phyloP scores from a whole-genome alignment of 2,113 vertebrate species.

The Lophius piscatorius region DNA sequence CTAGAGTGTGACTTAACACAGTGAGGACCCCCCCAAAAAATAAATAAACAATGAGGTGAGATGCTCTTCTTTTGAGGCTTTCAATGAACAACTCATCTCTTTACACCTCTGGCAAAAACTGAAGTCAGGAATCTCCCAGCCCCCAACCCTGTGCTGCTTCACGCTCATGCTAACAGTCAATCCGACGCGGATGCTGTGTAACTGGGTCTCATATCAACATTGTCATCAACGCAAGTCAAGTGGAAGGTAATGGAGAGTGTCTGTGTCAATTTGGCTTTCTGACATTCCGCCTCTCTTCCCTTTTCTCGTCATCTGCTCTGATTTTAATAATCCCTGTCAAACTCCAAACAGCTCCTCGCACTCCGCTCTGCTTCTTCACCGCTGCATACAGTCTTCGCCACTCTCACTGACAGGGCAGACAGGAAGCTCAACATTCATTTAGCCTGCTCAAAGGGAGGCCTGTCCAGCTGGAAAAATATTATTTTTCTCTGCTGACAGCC shows the following conservation, averaged over 20 bases:
- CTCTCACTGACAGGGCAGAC: constrained; percentile 92
- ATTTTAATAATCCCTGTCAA: constrained; percentile 99
- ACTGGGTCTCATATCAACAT: constrained; percentile 76
- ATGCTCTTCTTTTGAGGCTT: constrained; percentile 67
- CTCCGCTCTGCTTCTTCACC: constrained; percentile 59
- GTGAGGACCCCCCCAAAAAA: constrained; percentile 47
- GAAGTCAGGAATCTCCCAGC: constrained; percentile 33
- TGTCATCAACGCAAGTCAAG: constrained; percentile 91
- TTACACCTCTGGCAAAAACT: constrained; percentile 53
- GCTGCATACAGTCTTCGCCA: constrained; percentile 63
- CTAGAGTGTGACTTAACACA: constrained; percentile 58
- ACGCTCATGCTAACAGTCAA: constrained; percentile 83
- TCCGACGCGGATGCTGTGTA: constrained; percentile 68
- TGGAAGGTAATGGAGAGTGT: constrained; percentile 96
- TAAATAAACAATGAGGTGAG: constrained; percentile 68
- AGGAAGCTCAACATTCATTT: constrained; percentile 99
- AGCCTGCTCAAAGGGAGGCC: constrained; percentile 91
- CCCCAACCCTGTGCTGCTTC: constrained; percentile 78
- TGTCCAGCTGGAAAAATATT: constrained; percentile 99
- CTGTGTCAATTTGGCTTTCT: constrained; percentile 97
- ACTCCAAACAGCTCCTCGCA: constrained; percentile 90
- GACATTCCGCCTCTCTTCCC: constrained; percentile 86
- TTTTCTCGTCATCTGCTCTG: constrained; percentile 88
- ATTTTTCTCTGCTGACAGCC: constrained; percentile 94
- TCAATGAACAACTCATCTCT: constrained; percentile 79